Base-by-base conservation (phyloP, 2,113 vertebrate genomes). In the Campylomormyrus numenius region DNA sequence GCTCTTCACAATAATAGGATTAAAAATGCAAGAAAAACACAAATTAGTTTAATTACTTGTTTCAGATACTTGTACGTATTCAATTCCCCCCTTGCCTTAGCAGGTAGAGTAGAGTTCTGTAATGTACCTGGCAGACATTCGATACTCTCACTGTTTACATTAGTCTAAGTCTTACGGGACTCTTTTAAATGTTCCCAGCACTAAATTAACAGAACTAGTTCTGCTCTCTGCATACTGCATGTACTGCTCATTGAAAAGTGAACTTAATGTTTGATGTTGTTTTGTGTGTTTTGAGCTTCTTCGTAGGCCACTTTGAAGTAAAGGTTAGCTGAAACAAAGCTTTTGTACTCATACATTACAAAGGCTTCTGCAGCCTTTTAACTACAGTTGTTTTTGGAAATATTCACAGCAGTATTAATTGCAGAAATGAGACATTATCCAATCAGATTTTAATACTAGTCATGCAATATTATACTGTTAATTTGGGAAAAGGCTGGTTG, bases 301-400 rank as follows among this genome's bases (percentile, higher is more conserved):
- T 49, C 35, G 48, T 53, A 35, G 13, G 13, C 24, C 27, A 39
- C n/a, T 46, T 4, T n/a, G n/a, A 84, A 49, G 13, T 42, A 74
- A 89, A 90, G 84, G 58, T 91, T 11, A 70, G n/a, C 62, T 70
- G 9, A 70, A 13, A 70, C 62, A 70, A 70, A 42, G 31, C 6
- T 6, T 35, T 77, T 39, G 13, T 19, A 3, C 70, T 15, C 27
- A 17, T 74, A 42, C 35, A 80, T 80, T 35, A 80, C 74, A 80
- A 80, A 80, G 31, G 35, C 17, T 17, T 35, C 5, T 2, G 35
- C 35, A 42, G 74, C 74, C 31, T 80, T 80, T 80, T 80, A 15
- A 42, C 31, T 39, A 42, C 35, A 19, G 15, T 42, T 35, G 4
- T 42, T 19, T 80, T 80, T 42, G 35, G 35, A 80, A 80, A 42